These are phyloP conservation scores for Hypsopygia costalis DNA, from an alignment of 2,888 invertebrate species.

Conservation along the genomic window DNA sequence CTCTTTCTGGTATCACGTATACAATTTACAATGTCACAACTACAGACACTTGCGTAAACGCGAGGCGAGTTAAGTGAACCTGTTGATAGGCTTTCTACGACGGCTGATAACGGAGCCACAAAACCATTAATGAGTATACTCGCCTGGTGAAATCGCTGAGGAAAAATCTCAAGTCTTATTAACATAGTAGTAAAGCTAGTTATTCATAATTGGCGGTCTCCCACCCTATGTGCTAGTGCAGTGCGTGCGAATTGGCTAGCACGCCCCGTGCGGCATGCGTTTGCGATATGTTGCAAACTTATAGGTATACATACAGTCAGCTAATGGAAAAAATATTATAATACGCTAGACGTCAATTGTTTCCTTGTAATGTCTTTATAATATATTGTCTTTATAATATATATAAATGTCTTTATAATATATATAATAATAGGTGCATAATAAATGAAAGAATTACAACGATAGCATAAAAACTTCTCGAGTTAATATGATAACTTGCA, in stretches of 20 bases:
- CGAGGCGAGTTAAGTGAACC: constrained; percentile 10
- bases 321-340: too few species aligned
- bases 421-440: too few species aligned
- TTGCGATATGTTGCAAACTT: constrained; percentile 21
- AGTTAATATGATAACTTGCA: too few species aligned
- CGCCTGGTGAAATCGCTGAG: constrained; percentile 67
- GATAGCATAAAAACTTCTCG: too few species aligned
- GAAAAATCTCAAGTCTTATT: constrained; percentile 74
- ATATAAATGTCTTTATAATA: too few species aligned
- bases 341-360: too few species aligned
- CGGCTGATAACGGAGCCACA: constrained; percentile 59
- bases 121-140: constrained; percentile 69
- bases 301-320: too few species aligned
- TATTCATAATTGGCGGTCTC: constrained; percentile 74
- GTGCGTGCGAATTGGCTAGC: constrained; percentile 44
- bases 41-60: constrained; percentile 16
- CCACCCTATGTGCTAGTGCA: constrained; percentile 39
- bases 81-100: constrained; percentile 51
- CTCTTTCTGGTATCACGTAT: too few species aligned
- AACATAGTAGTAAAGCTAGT: constrained; percentile 75
- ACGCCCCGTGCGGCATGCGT: constrained; percentile 44
- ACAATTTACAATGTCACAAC: constrained; percentile 14
- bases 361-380: too few species aligned
- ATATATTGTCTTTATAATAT: too few species aligned
- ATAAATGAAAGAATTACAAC: too few species aligned